Conservation (phyloP, 2,797 vertebrate species). For the Sarcophilus harrisii region DNA sequence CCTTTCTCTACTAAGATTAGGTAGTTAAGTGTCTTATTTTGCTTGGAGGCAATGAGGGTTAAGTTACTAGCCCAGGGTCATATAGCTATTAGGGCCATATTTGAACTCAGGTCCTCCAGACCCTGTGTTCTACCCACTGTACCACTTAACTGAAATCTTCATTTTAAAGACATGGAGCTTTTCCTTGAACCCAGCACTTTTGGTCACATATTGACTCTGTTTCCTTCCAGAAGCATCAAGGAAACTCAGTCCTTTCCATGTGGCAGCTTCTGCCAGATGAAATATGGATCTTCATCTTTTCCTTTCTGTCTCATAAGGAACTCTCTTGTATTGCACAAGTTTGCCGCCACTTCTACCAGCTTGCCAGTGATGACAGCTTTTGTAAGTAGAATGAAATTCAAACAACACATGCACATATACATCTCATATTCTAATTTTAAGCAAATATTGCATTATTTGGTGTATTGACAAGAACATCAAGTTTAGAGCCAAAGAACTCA, state of each 20-base stretch:
- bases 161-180: slow-evolving; percentile 12
- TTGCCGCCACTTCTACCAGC: slow-evolving; percentile 76
- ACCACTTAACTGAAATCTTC: background rate
- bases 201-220: slow-evolving; percentile 3
- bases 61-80: no score
- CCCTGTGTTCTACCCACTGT: background rate
- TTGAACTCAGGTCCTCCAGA: background rate
- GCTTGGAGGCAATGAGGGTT: no score
- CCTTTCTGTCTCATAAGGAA: slow-evolving; percentile 78
- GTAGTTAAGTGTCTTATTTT: background rate
- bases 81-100: no score
- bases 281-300: slow-evolving; percentile 82
- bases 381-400: slow-evolving; percentile 77
- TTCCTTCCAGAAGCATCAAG: slow-evolving; percentile 66
- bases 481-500: background rate
- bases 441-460: background rate
- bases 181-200: background rate
- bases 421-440: background rate
- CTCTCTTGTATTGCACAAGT: slow-evolving; percentile 76
- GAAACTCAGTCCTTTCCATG: slow-evolving; percentile 30
- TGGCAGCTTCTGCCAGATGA: slow-evolving; percentile 85
- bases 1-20: background rate
- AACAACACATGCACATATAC: background rate
- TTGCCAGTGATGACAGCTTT: slow-evolving; percentile 82
- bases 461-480: slow-evolving; percentile 4